Percentiles rank a stretch among this genome's conserved stretches.
phyloP scores from a whole-genome alignment of 2,888 invertebrate genomes.

The Apotomis capreana region DNA sequence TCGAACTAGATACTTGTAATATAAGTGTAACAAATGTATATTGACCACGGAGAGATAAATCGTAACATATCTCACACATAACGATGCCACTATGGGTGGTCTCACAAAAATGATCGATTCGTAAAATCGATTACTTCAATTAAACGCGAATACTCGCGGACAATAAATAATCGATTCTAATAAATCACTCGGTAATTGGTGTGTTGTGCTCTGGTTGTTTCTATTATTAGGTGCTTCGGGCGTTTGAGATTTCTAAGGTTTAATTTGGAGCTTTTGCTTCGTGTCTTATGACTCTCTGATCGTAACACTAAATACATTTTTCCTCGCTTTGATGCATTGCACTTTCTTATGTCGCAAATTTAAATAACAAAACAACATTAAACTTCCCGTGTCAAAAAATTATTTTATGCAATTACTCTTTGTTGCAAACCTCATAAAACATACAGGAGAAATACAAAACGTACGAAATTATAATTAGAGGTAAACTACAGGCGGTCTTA shows the following conservation, averaged over 20 bases:
- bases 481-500: too few relatives aligned
- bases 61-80: slow-evolving; percentile 41
- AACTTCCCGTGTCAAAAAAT: too few relatives aligned
- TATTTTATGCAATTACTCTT: too few relatives aligned
- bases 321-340: too few relatives aligned
- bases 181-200: slow-evolving; percentile 59
- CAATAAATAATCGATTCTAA: slow-evolving; percentile 59
- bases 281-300: neutral
- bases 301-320: neutral
- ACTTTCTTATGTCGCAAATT: too few relatives aligned
- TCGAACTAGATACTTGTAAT: neutral
- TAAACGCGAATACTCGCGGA: slow-evolving; percentile 59
- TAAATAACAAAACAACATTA: too few relatives aligned
- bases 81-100: slow-evolving; percentile 46
- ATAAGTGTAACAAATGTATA: slow-evolving; percentile 39
- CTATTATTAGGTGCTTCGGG: slow-evolving; percentile 35
- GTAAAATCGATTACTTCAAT: slow-evolving; percentile 59
- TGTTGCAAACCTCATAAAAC: too few relatives aligned
- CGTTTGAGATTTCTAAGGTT: slow-evolving; percentile 31
- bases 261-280: slow-evolving; percentile 1
- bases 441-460: too few relatives aligned
- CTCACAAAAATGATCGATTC: slow-evolving; percentile 46
- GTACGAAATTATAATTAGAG: too few relatives aligned
- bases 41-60: slow-evolving; percentile 39
- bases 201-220: slow-evolving; percentile 50